Conservation (phyloP, 2,797 vertebrate genomes). For the Ficedula albicollis region DNA sequence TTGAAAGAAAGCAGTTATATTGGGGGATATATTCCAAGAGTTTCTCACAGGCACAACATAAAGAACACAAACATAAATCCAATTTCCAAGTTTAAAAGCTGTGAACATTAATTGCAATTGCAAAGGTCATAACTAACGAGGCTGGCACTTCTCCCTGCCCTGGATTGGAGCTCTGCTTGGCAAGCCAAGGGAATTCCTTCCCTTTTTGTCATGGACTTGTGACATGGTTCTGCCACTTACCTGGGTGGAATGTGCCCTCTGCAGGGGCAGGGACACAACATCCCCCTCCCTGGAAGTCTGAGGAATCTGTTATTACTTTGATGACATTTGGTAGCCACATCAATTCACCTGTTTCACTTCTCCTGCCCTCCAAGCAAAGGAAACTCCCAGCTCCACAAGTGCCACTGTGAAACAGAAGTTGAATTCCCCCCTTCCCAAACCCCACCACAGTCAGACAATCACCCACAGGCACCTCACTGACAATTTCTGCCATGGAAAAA, state of each 20-base stretch:
- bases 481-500: neutral
- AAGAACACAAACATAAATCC: neutral
- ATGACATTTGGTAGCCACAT: neutral
- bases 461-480: neutral
- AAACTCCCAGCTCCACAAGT: neutral
- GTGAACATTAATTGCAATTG: neutral
- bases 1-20: constrained; percentile 11
- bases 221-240: neutral
- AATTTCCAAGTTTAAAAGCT: neutral
- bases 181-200: neutral
- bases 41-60: neutral
- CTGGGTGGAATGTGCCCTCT: neutral
- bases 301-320: neutral
- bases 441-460: neutral
- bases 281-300: neutral
- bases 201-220: neutral
- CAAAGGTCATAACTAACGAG: neutral
- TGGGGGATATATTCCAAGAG: neutral
- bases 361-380: neutral
- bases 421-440: neutral
- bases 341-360: neutral
- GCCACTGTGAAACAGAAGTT: neutral
- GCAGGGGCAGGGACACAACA: neutral
- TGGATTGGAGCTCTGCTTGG: neutral
- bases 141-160: neutral